Conservation (phyloP, 2,113 vertebrate genomes). For the Hemiprocne comata region DNA sequence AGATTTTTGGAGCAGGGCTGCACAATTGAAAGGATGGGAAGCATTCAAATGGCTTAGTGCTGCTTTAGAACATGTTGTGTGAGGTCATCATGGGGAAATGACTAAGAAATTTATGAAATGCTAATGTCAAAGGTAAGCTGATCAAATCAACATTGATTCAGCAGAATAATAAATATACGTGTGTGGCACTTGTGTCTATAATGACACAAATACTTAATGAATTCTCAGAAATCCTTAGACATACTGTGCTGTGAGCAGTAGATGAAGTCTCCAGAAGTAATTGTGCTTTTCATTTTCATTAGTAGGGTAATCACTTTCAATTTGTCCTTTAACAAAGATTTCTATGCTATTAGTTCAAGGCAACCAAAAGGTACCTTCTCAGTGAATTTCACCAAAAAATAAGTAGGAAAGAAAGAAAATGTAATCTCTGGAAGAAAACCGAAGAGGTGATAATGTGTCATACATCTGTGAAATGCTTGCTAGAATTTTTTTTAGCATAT, state of each 20-base stretch:
- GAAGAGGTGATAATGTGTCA: background rate
- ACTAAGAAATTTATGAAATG: conserved; percentile 42
- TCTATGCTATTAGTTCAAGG: background rate
- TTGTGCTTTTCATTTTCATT: background rate
- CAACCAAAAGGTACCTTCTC: background rate
- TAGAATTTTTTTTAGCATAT: background rate
- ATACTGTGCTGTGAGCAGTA: background rate
- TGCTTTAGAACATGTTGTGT: background rate
- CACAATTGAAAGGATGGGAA: background rate
- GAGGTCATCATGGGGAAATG: conserved; percentile 31
- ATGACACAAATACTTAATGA: background rate
- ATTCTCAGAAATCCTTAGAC: conserved; percentile 45
- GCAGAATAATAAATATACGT: background rate
- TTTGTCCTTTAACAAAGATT: conserved; percentile 16
- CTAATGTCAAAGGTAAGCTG: conserved; percentile 23
- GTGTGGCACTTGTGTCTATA: background rate
- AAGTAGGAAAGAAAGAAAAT: background rate
- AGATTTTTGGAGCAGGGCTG: background rate
- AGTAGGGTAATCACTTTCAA: background rate
- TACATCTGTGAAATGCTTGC: background rate
- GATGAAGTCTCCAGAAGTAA: conserved; percentile 44
- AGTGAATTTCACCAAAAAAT: background rate
- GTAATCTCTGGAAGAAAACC: background rate
- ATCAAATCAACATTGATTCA: conserved; percentile 41
- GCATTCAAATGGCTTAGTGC: background rate